Base-by-base conservation (phyloP, 2,888 invertebrate genomes). In the Suillia variegata region DNA sequence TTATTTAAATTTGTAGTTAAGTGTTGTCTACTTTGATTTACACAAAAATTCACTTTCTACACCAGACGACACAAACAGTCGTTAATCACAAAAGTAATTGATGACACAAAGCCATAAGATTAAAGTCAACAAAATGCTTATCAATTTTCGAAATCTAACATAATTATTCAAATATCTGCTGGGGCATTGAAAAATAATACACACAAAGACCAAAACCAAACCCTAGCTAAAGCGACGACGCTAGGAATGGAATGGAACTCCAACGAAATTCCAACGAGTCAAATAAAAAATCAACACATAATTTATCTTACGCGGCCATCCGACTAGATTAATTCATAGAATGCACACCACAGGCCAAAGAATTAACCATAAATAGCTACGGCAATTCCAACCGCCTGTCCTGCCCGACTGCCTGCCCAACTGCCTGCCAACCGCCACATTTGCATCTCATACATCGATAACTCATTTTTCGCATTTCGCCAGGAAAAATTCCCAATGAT, bases 211-310 rank as follows among this genome's bases (percentile, higher is more conserved):
- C 31, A 31, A 12, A 31, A 6, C 6, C 31, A 31, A 31, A 31
- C 6, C 31, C 31, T 8, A 31, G 31, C n/a, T n/a, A n/a, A n/a
- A n/a, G n/a, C n/a, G n/a, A n/a, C n/a, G n/a, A n/a, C n/a, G n/a
- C 31, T 31, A 31, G 12, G 31, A 31, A 12, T 31, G 31, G n/a
- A 8, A 31, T 31, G 12, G 31, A 31, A 31, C 31, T 31, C 6
- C 4, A 26, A 26, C 10, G 26, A 26, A 26, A 26, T 45, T 17
- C 38, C 38, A 38, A 38, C 13, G 45, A 18, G 45, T 17, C 45
- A 45, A 45, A 45, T 45, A 20, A 45, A 20, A 45, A 45, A 20
- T 45, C 45, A 45, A 45, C 45, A 45, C 45, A 20, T 45, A 45
- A 45, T 45, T 45, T 45, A 45, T 45, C 45, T 45, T 45, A 4